Conservation (phyloP, 2,797 vertebrate genomes). For the Spinibarbus caldwelli region DNA sequence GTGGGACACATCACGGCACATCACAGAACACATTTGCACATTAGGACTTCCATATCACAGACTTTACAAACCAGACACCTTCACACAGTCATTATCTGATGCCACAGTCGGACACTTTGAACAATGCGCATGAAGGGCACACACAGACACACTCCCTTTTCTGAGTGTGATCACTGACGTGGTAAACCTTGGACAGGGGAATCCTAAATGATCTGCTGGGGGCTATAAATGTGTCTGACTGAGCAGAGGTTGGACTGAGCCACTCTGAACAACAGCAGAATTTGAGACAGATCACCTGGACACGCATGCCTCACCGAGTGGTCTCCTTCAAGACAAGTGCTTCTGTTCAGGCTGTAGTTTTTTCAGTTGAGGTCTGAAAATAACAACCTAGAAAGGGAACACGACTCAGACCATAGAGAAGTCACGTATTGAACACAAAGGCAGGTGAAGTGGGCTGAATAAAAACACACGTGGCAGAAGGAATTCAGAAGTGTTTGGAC, state of each 20-base stretch:
- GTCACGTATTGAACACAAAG: background rate
- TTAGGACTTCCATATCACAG: background rate
- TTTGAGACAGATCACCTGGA: background rate
- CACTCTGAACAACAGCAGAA: background rate
- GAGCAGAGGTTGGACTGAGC: background rate
- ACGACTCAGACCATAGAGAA: background rate
- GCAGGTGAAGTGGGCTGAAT: background rate
- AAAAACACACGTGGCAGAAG: background rate
- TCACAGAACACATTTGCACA: background rate
- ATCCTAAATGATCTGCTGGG: conserved; percentile 31
- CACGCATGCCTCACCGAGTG: background rate
- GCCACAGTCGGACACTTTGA: background rate
- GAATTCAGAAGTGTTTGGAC: background rate
- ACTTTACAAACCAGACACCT: background rate
- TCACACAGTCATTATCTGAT: background rate
- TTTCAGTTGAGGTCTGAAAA: background rate
- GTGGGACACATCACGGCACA: conserved; percentile 11
- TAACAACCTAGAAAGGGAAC: background rate
- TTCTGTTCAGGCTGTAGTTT: background rate
- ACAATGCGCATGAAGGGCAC: background rate
- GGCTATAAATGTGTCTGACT: conserved; percentile 42
- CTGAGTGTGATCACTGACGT: conserved; percentile 30
- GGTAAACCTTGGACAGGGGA: conserved; percentile 43
- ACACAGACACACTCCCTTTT: conserved; percentile 1
- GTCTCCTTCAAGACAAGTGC: background rate